Conservation (phyloP, 2,113 vertebrate genomes). For the Nicator chloris region DNA sequence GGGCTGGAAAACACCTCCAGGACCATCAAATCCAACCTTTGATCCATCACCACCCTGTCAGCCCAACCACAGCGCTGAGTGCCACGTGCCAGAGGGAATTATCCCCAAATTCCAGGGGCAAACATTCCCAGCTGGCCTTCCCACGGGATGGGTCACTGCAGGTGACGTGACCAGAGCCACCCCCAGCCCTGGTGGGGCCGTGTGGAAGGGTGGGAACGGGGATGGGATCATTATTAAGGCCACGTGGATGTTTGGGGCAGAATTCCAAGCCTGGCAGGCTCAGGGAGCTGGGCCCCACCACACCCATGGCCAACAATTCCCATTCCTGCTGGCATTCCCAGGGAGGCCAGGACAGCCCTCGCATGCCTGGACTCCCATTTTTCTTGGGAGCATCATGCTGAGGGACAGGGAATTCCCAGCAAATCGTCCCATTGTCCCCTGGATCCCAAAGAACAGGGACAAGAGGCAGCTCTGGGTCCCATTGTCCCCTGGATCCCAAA, state of each 20-base stretch:
- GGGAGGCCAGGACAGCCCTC: not conserved
- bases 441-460: too few relatives aligned
- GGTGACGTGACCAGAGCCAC: not conserved
- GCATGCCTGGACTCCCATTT: not conserved
- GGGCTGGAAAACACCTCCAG: not conserved
- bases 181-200: not conserved
- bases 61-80: not conserved
- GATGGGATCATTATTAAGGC: not conserved
- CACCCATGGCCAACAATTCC: conserved; percentile 11
- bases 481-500: not conserved
- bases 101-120: not conserved
- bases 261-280: not conserved
- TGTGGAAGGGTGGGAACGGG: not conserved
- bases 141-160: not conserved
- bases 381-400: not conserved
- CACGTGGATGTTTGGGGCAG: not conserved
- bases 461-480: too few relatives aligned
- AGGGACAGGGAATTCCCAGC: not conserved
- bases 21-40: not conserved
- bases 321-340: not conserved
- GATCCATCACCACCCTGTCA: not conserved
- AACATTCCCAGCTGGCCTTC: not conserved
- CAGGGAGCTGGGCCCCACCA: not conserved
- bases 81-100: not conserved
- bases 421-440: not conserved